Base-by-base conservation (phyloP, 2,113 vertebrate species). In the Hystrix brachyura region DNA sequence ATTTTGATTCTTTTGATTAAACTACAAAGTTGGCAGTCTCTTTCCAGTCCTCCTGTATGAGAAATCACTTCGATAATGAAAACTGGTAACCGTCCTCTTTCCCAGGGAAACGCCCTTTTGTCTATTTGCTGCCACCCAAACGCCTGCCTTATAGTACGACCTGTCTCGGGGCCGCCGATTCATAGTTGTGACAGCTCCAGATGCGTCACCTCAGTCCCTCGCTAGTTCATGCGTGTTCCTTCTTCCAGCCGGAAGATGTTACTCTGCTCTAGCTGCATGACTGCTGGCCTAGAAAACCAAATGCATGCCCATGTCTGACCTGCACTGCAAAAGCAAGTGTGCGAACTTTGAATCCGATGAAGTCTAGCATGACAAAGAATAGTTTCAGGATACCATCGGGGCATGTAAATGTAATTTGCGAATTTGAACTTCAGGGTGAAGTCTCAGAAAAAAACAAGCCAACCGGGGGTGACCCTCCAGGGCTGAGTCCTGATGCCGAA, bases 381-480 rank as follows among this genome's bases (percentile, higher is more conserved):
- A 90, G 60, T 89, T 89, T 17, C 3, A 67, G 29, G 81, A 65
- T 78, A 34, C 11, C 62, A 21, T 51, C 29, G 79, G 18, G 32
- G 27, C 17, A 53, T 25, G 5, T 27, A 29, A 72, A 34, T 76
- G 6, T n/a, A 71, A 48, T 59, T 82, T 62, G 38, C 43, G 23
- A 60, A 65, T 91, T 48, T 82, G 43, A 79, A 76, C 53, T 59
- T 90, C 27, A 34, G 23, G 11, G 7, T n/a, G 5, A 12, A 80
- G 27, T 46, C 3, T 80, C 9, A 85, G 10, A 7, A 12, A 1
- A 25, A 60, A 27, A 25, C 65, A 12, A 60, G 17, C 25, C 57
- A 38, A 85, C 21, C 69, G 0, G 89, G 0, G 14, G 0, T n/a
- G 4, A 80, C 13, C 57, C 1, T 27, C 1, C 7, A 57, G 12